Conservation (phyloP, 2,113 vertebrate genomes). For the Sapayoa aenigma region DNA sequence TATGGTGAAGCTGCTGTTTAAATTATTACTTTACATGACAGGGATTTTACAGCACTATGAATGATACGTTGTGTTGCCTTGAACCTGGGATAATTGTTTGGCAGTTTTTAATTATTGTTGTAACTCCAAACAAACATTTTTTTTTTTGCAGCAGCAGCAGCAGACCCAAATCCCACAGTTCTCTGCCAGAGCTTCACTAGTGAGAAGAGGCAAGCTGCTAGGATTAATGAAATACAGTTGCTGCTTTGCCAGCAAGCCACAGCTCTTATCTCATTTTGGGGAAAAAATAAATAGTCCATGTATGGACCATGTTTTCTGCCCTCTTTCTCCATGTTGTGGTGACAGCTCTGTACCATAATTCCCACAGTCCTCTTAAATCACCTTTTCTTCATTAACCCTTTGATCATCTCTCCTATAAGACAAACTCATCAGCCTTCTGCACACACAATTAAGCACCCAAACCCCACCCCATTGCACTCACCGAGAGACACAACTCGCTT, state of each 20-base stretch:
- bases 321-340: background rate
- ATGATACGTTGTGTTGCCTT: background rate
- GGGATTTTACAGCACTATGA: background rate
- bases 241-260: background rate
- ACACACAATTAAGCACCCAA: background rate
- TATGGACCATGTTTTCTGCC: background rate
- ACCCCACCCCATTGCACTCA: background rate
- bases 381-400: background rate
- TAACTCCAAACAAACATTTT: background rate
- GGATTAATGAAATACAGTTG: background rate
- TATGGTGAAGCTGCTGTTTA: background rate
- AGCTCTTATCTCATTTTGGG: background rate
- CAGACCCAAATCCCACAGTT: background rate
- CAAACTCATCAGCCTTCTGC: background rate
- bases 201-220: background rate
- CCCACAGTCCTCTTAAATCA: background rate
- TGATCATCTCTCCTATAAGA: background rate
- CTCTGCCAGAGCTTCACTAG: background rate
- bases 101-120: background rate
- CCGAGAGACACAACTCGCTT: background rate
- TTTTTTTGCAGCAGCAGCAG: background rate
- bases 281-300: background rate
- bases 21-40: background rate
- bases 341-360: background rate
- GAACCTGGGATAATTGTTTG: background rate